Percentiles rank a stretch among this genome's conserved stretches.
These are phyloP conservation scores for Struthio camelus DNA, from an alignment of 2,113 vertebrate species.

Conservation along the genomic window DNA sequence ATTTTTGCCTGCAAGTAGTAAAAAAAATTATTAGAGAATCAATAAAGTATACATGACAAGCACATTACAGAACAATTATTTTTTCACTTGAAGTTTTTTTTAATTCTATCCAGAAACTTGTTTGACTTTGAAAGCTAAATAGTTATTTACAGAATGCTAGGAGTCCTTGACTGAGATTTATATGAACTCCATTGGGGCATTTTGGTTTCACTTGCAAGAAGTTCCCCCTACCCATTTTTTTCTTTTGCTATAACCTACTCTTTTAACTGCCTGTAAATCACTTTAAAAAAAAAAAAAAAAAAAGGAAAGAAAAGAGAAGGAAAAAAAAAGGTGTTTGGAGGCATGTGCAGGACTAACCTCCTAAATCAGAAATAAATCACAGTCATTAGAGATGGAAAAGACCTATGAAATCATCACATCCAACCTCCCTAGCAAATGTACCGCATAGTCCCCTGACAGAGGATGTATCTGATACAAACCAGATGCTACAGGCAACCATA, in stretches of 20 bases:
- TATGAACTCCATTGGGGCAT: neutral
- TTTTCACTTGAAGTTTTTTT: neutral
- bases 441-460: neutral
- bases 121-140: neutral
- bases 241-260: neutral
- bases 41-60: neutral
- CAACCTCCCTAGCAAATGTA: neutral
- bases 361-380: neutral
- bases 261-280: conserved; percentile 46
- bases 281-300: neutral
- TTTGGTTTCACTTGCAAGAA: neutral
- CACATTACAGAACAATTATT: neutral
- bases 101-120: neutral
- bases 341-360: neutral
- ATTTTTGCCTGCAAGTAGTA: neutral
- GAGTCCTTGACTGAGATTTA: neutral
- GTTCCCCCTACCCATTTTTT: neutral
- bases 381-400: neutral
- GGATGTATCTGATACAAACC: neutral
- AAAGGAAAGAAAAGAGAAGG: neutral
- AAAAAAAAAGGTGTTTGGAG: neutral
- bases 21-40: neutral
- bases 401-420: conserved; percentile 11
- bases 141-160: neutral
- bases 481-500: neutral